Evolutionary conservation across 2,797 vertebrate genomes (phyloP).

Genomic region (Hemitrygon akajei): DNA sequence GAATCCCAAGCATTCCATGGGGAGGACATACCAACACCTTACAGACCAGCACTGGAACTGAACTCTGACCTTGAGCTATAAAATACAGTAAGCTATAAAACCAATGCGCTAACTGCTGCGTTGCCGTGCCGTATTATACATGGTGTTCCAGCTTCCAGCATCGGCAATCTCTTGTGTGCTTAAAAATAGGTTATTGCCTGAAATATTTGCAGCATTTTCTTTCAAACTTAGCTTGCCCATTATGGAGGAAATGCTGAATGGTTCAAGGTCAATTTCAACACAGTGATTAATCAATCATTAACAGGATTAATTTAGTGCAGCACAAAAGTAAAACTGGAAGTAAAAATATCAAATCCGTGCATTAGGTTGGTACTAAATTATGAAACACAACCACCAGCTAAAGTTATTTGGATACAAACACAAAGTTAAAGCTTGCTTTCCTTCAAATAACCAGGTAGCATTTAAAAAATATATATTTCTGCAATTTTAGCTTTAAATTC

Average conservation of each 20-base stretch:
- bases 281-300: not conserved
- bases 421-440: not conserved
- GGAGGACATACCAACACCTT: too few species aligned
- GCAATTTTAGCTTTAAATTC: not conserved
- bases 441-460: not conserved
- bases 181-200: too few species aligned
- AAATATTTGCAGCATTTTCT: too few species aligned
- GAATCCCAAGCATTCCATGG: too few species aligned
- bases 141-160: too few species aligned
- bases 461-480: not conserved
- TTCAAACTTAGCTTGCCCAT: not conserved
- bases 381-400: not conserved
- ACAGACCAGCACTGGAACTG: too few species aligned
- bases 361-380: not conserved
- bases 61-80: too few species aligned
- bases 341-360: not conserved
- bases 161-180: too few species aligned
- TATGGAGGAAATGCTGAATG: not conserved
- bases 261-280: not conserved
- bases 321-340: not conserved
- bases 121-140: too few species aligned
- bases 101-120: too few species aligned
- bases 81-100: too few species aligned
- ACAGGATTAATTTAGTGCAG: too few species aligned
- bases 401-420: not conserved